These are phyloP conservation scores for Valencia hispanica DNA, from an alignment of 2,797 vertebrate genomes.

Conservation along the genomic window DNA sequence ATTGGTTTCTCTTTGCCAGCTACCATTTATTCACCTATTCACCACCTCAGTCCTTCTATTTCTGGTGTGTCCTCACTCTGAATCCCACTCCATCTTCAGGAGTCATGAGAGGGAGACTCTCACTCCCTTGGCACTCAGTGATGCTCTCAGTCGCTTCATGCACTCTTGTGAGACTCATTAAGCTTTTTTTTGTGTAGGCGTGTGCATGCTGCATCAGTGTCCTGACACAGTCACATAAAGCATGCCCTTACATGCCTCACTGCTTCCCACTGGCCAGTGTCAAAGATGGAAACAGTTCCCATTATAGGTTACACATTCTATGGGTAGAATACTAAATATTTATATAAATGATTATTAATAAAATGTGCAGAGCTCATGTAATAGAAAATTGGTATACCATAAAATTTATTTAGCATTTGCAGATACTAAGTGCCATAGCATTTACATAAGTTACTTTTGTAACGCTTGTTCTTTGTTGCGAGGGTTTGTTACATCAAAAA, in stretches of 20 bases:
- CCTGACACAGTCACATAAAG: neutral
- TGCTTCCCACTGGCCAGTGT: constrained; percentile 8
- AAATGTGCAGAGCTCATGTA: neutral
- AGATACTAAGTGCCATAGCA: neutral
- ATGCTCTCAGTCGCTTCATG: constrained; percentile 1
- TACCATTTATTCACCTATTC: constrained; percentile 4
- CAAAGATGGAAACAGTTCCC: neutral
- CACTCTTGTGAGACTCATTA: constrained; percentile 9
- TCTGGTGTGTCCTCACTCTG: neutral
- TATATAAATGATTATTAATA: neutral
- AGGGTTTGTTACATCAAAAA: neutral
- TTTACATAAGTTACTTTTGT: neutral
- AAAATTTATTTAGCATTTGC: neutral
- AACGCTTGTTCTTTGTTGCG: neutral
- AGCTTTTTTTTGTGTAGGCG: constrained; percentile 3
- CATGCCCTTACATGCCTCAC: neutral
- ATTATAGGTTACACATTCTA: neutral
- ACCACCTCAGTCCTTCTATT: neutral
- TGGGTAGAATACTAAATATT: neutral
- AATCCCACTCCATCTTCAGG: neutral
- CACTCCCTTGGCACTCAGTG: neutral
- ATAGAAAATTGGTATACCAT: neutral
- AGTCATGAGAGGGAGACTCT: neutral
- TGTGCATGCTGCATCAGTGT: neutral
- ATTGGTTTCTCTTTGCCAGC: neutral